phyloP scores from a whole-genome alignment of 2,113 vertebrate genomes.

The Daboia siamensis region DNA sequence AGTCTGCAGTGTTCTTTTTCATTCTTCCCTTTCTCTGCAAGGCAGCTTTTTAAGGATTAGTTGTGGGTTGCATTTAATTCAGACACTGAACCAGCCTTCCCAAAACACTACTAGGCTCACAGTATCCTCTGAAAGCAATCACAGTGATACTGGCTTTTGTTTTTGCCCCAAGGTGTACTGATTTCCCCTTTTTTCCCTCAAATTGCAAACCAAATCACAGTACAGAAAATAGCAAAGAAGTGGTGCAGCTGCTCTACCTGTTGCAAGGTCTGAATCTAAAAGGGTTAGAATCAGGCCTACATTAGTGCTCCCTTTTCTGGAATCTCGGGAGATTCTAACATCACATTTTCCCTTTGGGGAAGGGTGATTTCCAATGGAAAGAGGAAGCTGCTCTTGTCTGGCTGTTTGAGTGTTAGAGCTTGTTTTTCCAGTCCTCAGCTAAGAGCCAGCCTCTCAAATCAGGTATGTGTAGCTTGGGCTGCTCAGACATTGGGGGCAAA shows the following conservation, averaged over 20 bases:
- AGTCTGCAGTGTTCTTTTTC: not conserved
- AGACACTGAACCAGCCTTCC: not conserved
- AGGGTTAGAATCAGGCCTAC: not conserved
- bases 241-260: not conserved
- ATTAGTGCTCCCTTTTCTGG: not conserved
- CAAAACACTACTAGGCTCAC: not conserved
- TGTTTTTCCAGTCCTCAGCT: not conserved
- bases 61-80: not conserved
- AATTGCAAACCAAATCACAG: not conserved
- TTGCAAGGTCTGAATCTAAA: not conserved
- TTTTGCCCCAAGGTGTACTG: not conserved
- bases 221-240: not conserved
- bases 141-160: not conserved
- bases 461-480: not conserved
- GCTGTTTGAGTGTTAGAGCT: not conserved
- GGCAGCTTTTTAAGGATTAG: not conserved
- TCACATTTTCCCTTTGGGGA: not conserved
- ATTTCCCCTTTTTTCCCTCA: not conserved
- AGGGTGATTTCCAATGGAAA: conserved; percentile 19
- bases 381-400: not conserved
- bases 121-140: not conserved
- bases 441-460: not conserved
- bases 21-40: not conserved
- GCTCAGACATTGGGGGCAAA: not conserved
- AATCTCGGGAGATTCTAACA: not conserved